phyloP scores from a whole-genome alignment of 2,113 vertebrate genomes.

The Ibidorhyncha struthersii region DNA sequence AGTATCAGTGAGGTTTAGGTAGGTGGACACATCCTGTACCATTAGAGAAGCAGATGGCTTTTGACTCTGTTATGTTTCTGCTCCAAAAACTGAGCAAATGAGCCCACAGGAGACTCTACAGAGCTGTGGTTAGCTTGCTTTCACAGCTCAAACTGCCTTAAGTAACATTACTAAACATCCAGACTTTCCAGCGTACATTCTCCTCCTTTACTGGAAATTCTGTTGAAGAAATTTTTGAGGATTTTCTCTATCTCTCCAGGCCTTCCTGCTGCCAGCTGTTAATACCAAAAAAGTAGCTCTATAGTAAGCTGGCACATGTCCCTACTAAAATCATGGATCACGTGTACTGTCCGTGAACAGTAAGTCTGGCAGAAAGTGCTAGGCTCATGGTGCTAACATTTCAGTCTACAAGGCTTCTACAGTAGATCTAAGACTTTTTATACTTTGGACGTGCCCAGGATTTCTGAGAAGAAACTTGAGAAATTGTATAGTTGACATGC shows the following conservation, averaged over 20 bases:
- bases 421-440: neutral
- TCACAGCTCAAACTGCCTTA: neutral
- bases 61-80: neutral
- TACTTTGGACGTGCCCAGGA: neutral
- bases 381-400: accelerated
- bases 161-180: neutral
- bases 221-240: neutral
- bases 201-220: neutral
- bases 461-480: neutral
- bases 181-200: neutral
- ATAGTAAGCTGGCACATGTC: neutral
- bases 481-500: neutral
- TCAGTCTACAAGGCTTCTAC: neutral
- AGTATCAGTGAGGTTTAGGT: neutral
- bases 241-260: neutral
- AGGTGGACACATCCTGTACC: accelerated
- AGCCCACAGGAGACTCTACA: neutral
- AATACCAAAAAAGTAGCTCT: neutral
- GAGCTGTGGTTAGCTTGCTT: neutral
- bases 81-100: neutral
- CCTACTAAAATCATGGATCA: neutral
- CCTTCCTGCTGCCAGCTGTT: neutral
- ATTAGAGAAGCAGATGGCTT: neutral
- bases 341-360: neutral
- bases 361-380: neutral